Evolutionary conservation across 2,888 invertebrate genomes (phyloP).

Genomic region (Parasteatoda lunata): DNA sequence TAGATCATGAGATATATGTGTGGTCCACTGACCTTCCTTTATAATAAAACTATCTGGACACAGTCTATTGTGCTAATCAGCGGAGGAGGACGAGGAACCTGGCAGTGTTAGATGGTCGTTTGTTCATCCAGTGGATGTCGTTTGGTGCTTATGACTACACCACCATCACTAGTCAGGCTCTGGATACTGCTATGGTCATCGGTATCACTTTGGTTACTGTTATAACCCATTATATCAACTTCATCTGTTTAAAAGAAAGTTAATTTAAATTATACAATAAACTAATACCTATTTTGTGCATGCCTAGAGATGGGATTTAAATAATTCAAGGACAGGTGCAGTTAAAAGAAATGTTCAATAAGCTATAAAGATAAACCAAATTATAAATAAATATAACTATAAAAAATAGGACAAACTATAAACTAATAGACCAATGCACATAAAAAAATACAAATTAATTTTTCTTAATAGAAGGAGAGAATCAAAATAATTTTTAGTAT

Average conservation of each 20-base stretch:
- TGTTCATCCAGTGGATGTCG: conserved; percentile 80
- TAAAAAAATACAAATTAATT: no score
- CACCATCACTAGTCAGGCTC: conserved; percentile 82
- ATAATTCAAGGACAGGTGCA: no score
- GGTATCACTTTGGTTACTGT: conserved; percentile 85
- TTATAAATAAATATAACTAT: no score
- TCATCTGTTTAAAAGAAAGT: conserved; percentile 78
- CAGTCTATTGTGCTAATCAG: conserved; percentile 69
- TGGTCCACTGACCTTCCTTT: conserved; percentile 27
- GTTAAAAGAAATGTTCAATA: no score
- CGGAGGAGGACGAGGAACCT: conserved; percentile 67
- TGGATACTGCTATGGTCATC: conserved; percentile 86
- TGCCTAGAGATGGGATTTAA: no score
- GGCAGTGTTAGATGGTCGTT: conserved; percentile 68
- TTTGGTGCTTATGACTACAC: conserved; percentile 82
- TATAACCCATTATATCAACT: conserved; percentile 89
- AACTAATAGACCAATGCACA: no score
- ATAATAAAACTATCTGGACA: conserved; percentile 66
- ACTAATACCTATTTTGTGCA: no score
- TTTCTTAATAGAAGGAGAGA: no score
- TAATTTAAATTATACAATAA: no score
- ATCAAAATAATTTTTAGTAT: no score
- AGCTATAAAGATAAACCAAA: no score
- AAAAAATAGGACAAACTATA: no score
- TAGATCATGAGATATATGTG: conserved; percentile 48